These are phyloP conservation scores for Diaprepes abbreviatus DNA, from an alignment of 2,888 invertebrate species.

Conservation along the genomic window DNA sequence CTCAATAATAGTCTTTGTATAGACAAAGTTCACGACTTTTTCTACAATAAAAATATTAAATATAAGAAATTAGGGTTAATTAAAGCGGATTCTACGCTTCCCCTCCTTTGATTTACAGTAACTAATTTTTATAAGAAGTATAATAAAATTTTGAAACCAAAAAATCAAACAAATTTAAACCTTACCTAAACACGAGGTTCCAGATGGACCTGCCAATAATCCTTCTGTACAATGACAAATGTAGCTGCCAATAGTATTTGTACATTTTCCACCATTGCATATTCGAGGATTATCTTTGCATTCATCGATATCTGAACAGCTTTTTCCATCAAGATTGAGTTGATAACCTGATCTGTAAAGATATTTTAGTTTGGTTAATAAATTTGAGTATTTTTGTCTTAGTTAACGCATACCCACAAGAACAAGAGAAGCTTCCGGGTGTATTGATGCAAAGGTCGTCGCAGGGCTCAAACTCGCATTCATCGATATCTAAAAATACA, in stretches of 20 bases:
- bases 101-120: too few species aligned
- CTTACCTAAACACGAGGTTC: conserved; percentile 80
- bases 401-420: conserved; percentile 74
- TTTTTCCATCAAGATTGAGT: conserved; percentile 82
- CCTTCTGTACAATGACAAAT: conserved; percentile 81
- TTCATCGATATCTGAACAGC: conserved; percentile 84
- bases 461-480: conserved; percentile 82
- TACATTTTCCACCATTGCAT: conserved; percentile 84
- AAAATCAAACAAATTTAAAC: too few species aligned
- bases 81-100: too few species aligned
- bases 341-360: conserved; percentile 74
- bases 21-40: too few species aligned
- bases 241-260: conserved; percentile 82
- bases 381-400: conserved; percentile 13
- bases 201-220: conserved; percentile 75
- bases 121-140: too few species aligned
- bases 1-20: too few species aligned
- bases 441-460: conserved; percentile 85
- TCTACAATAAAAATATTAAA: too few species aligned
- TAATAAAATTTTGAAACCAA: too few species aligned
- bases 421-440: conserved; percentile 83
- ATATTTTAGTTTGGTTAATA: conserved; percentile 8
- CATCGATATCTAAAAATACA: conserved; percentile 78
- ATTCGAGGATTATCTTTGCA: conserved; percentile 79
- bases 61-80: too few species aligned